phyloP scores from a whole-genome alignment of 2,888 invertebrate species.

The Nemurella pictetii region DNA sequence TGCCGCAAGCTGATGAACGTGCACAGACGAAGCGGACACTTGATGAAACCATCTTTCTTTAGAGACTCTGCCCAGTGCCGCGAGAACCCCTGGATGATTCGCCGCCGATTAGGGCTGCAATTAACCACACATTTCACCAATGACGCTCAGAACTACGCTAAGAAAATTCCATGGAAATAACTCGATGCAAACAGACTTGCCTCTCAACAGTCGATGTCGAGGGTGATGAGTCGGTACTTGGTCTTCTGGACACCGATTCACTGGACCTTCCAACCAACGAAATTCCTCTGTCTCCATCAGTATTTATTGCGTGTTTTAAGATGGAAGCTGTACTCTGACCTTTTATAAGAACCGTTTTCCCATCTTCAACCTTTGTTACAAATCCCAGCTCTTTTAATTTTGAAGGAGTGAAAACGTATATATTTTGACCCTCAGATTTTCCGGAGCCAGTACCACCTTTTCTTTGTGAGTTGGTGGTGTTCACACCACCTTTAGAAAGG shows the following conservation, averaged over 20 bases:
- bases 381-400: constrained; percentile 33
- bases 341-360: constrained; percentile 24
- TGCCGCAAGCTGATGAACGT: constrained; percentile 37
- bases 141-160: background rate
- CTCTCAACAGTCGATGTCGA: background rate
- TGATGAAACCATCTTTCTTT: constrained; percentile 35
- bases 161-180: background rate
- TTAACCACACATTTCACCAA: background rate
- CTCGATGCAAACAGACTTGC: background rate
- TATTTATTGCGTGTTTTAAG: background rate
- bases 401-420: constrained; percentile 33
- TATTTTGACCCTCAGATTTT: background rate
- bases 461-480: background rate
- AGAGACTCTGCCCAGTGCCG: constrained; percentile 35
- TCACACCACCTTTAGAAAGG: background rate
- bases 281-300: background rate
- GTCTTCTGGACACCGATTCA: background rate
- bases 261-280: too few relatives aligned
- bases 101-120: background rate
- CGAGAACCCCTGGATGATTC: constrained; percentile 32
- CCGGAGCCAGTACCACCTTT: background rate
- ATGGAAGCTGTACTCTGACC: background rate
- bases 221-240: background rate
- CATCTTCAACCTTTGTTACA: constrained; percentile 33
- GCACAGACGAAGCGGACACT: constrained; percentile 37